A percentile compares a stretch with the other conserved stretches of the same genome.
Evolutionary conservation across 2,888 invertebrate genomes (phyloP).

Genomic region (Lasioglossum leucozonium): DNA sequence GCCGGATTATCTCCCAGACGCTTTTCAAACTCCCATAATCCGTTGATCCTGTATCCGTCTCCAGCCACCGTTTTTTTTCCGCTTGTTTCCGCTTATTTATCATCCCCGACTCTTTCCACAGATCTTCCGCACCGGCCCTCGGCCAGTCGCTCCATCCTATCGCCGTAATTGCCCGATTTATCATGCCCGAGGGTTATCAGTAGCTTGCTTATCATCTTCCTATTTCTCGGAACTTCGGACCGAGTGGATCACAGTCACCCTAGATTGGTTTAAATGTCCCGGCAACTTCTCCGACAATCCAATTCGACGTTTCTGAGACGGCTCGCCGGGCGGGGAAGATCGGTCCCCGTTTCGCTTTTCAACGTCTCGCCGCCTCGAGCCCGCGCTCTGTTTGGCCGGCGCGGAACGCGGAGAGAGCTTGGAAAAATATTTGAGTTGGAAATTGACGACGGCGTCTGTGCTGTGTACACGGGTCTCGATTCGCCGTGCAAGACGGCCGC

Average conservation of each 20-base stretch:
- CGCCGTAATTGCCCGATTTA: conserved; percentile 72
- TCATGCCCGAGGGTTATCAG: conserved; percentile 51
- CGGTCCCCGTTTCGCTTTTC: conserved; percentile 1
- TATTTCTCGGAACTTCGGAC: not conserved
- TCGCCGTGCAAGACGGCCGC: not conserved
- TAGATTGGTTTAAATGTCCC: not conserved
- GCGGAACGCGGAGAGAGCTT: not conserved
- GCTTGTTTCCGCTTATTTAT: not conserved
- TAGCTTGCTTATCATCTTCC: conserved; percentile 6
- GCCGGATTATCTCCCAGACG: conserved; percentile 57
- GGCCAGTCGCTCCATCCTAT: conserved; percentile 2
- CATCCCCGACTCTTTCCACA: not conserved
- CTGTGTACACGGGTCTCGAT: not conserved
- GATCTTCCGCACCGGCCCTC: not conserved
- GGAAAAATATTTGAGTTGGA: conserved; percentile 16
- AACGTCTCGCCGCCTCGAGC: not conserved
- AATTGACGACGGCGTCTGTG: conserved; percentile 4
- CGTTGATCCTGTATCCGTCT: not conserved
- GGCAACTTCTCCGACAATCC: not conserved
- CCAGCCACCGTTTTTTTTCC: not conserved
- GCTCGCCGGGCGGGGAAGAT: not conserved
- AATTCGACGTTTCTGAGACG: not conserved
- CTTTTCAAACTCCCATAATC: not conserved
- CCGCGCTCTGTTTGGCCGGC: not conserved
- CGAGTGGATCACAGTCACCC: not conserved